Base-by-base conservation (phyloP, 2,888 invertebrate genomes). In the Vandiemenella viatica region DNA sequence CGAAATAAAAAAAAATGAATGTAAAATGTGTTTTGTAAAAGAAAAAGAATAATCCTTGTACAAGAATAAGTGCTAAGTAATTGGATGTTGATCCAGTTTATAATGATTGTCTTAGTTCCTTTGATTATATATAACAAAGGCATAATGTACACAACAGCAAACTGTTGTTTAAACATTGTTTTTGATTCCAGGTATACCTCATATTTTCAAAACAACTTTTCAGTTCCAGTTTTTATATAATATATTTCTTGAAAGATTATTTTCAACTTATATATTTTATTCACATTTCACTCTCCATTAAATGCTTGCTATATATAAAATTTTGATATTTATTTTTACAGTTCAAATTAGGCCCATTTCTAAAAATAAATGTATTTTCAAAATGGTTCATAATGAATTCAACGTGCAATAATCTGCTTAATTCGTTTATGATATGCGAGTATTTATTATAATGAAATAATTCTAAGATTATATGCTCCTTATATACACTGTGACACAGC, bases 1-100 rank as follows among this genome's bases (percentile, higher is more conserved):
- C 52, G 47, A 50, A 45, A 54, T 50, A 50, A 54, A 54, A 52
- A 49, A 49, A 50, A 45, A 42, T 51, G 48, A 44, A 51, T 51
- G 51, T 51, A 48, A 32, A 32, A 32, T 32, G 32, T 32, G 32
- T 32, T 32, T 32, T 32, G 32, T 32, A 32, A 32, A n/a, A 32
- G n/a, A n/a, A n/a, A n/a, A n/a, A n/a, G n/a, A n/a, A n/a, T n/a
- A n/a, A n/a, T 13, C 32, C 32, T 32, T 32, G 32, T 32, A 32
- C 32, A 32, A 32, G 5, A 32, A 32, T n/a, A 32, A 32, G 32
- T 32, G 32, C n/a, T 32, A 32, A 32, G 2, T 32, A 32, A 32
- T 32, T 32, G 32, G 32, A 32, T 32, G 3, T 13, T 32, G 2
- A 32, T 32, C 32, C 32, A 32, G 10, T 32, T 13, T 13, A 32